Percentiles rank a stretch among this genome's conserved stretches.
phyloP scores from a whole-genome alignment of 1,140 invertebrate genomes.

The Dreissena polymorpha region DNA sequence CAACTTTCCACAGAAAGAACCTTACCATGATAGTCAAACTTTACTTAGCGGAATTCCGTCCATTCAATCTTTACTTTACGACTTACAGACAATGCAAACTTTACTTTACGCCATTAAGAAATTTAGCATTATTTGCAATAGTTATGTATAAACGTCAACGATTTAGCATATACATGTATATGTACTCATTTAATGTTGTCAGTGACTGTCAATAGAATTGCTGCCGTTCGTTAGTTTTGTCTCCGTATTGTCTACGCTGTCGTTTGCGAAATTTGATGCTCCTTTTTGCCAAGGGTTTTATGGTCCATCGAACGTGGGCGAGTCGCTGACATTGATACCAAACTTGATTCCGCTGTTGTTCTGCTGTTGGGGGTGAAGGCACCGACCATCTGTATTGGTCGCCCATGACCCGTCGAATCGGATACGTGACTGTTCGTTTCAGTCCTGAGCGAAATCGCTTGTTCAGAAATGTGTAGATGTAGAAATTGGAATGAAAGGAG shows the following conservation, averaged over 20 bases:
- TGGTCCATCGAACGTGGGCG: neutral
- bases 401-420: neutral
- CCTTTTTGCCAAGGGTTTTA: neutral
- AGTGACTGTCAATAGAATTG: too few species aligned
- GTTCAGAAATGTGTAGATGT: conserved; percentile 18
- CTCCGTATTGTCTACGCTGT: neutral
- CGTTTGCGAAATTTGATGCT: neutral
- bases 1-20: too few species aligned
- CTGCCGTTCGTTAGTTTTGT: neutral
- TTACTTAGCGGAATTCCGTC: too few species aligned
- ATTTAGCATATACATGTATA: too few species aligned
- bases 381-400: neutral
- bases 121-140: too few species aligned
- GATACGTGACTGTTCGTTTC: neutral
- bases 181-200: too few species aligned
- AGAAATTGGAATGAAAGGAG: conserved; percentile 34
- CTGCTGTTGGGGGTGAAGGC: too few species aligned
- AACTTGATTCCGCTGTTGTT: neutral
- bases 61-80: too few species aligned
- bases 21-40: too few species aligned
- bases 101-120: too few species aligned
- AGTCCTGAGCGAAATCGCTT: conserved; percentile 10
- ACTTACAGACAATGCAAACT: too few species aligned
- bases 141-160: too few species aligned
- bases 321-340: neutral